Conservation (phyloP, 1,140 invertebrate species). For the Zaprionus ornatus region DNA sequence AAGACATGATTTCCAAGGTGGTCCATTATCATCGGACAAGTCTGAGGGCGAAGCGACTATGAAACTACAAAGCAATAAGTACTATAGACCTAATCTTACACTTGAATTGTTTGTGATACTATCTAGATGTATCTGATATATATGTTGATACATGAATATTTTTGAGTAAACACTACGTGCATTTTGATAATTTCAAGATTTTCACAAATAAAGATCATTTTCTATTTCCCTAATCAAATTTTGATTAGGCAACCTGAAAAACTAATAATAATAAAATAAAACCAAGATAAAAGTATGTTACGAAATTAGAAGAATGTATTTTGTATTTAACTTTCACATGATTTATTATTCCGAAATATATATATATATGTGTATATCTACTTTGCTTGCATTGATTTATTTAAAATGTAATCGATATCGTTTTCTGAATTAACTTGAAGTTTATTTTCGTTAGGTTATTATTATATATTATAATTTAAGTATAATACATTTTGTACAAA, state of each 20-base stretch:
- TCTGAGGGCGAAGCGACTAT: neutral
- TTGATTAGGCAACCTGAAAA: neutral
- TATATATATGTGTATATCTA: constrained; percentile 38
- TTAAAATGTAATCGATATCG: constrained; percentile 15
- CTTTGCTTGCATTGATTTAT: constrained; percentile 38
- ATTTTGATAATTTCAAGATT: neutral
- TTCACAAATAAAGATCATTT: too few species aligned
- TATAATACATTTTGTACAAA: constrained; percentile 82
- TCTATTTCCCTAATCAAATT: neutral
- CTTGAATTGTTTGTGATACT: constrained; percentile 15
- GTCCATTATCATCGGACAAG: neutral
- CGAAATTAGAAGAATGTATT: constrained; percentile 17
- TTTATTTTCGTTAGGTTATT: constrained; percentile 71
- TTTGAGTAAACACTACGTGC: constrained; percentile 12
- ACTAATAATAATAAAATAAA: neutral
- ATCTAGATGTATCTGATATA: constrained; percentile 24
- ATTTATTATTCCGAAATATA: constrained; percentile 51
- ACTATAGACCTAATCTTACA: neutral
- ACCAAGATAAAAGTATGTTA: constrained; percentile 40
- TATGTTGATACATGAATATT: constrained; percentile 33
- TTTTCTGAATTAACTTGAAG: constrained; percentile 65
- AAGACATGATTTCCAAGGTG: neutral
- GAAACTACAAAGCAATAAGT: neutral
- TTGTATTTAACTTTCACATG: constrained; percentile 28
- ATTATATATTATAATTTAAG: constrained; percentile 73